These are phyloP conservation scores for Agrotis segetum DNA, from an alignment of 2,888 invertebrate genomes.

Conservation along the genomic window DNA sequence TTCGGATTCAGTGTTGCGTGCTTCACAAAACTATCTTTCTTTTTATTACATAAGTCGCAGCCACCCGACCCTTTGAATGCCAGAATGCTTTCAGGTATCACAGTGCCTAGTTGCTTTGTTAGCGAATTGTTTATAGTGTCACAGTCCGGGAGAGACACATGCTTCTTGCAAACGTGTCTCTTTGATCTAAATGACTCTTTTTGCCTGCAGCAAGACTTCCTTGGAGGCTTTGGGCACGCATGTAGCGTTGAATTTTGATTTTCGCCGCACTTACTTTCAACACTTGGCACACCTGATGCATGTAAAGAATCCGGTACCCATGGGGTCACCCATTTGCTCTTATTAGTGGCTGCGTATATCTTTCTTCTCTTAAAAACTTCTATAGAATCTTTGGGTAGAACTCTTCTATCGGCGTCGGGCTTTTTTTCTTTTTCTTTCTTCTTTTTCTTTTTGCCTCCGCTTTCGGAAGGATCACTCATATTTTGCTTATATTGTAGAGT, in stretches of 20 bases:
- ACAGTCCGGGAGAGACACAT: slow-evolving; percentile 72
- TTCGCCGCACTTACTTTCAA: slow-evolving; percentile 45
- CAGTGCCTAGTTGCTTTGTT: slow-evolving; percentile 46
- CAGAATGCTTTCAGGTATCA: slow-evolving; percentile 69
- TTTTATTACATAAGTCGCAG: slow-evolving; percentile 65
- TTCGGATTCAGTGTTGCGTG: slow-evolving; percentile 61
- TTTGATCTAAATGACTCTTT: slow-evolving; percentile 22
- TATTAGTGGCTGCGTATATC: slow-evolving; percentile 75
- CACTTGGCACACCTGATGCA: slow-evolving; percentile 59
- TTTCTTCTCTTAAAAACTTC: slow-evolving; percentile 80
- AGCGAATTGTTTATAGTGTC: slow-evolving; percentile 61
- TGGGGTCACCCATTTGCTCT: slow-evolving; percentile 69
- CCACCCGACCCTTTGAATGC: slow-evolving; percentile 63
- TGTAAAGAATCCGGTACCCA: not conserved
- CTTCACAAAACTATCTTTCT: slow-evolving; percentile 56
- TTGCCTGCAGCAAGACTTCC: slow-evolving; percentile 57
- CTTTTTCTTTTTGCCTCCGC: slow-evolving; percentile 60
- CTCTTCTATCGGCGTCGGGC: slow-evolving; percentile 59
- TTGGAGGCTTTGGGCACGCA: slow-evolving; percentile 51
- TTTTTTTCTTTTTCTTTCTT: slow-evolving; percentile 56
- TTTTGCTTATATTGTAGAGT: slow-evolving; percentile 34
- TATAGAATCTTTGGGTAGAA: slow-evolving; percentile 82
- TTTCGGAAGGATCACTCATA: slow-evolving; percentile 43
- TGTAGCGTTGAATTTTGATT: slow-evolving; percentile 49
- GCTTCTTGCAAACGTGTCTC: slow-evolving; percentile 68